phyloP scores from a whole-genome alignment of 2,113 vertebrate species.

The Pygoscelis adeliae region DNA sequence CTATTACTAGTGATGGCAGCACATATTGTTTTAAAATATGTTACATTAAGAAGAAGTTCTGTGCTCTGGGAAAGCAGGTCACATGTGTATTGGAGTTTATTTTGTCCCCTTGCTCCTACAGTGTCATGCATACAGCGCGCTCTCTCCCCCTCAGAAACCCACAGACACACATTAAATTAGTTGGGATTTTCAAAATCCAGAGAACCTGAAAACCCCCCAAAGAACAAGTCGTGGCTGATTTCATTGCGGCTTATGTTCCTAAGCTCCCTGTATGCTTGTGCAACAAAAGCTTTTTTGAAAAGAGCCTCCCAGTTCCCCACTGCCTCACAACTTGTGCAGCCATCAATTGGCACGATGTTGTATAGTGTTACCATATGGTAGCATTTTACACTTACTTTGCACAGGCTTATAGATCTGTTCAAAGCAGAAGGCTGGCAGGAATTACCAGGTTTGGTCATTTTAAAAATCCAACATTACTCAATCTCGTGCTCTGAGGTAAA shows the following conservation, averaged over 20 bases:
- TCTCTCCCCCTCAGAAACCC: neutral
- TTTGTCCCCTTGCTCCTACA: neutral
- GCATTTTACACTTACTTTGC: neutral
- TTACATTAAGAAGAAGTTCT: neutral
- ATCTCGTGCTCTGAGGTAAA: neutral
- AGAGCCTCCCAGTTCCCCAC: neutral
- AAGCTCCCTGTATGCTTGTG: neutral
- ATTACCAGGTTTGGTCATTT: neutral
- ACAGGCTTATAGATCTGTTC: neutral
- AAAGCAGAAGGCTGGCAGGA: neutral
- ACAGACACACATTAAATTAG: neutral
- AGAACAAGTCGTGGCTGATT: neutral
- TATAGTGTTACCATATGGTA: neutral
- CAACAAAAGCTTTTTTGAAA: neutral
- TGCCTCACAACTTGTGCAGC: neutral
- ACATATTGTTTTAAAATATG: neutral
- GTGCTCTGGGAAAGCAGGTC: neutral
- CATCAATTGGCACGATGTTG: rapidly evolving
- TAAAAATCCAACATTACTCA: neutral
- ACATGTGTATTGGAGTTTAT: neutral
- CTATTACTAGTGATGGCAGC: neutral
- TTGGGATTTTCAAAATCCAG: neutral
- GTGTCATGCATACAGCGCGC: neutral
- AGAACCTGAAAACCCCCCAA: neutral
- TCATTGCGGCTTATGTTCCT: neutral